phyloP scores from a whole-genome alignment of 2,888 invertebrate genomes.

The Phyllotreta striolata region DNA sequence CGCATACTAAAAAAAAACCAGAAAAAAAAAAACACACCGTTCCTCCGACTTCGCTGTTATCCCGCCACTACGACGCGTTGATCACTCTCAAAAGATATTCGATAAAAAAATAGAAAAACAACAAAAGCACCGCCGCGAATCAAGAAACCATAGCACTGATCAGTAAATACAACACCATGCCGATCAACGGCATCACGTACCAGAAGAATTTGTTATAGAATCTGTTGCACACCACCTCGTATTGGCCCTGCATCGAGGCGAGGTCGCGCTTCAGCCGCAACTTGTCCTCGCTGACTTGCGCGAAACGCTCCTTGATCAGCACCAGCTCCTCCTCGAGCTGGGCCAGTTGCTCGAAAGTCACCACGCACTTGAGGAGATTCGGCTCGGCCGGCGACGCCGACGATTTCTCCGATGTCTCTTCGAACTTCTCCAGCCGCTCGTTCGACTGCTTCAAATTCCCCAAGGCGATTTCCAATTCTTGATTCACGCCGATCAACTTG shows the following conservation, averaged over 20 bases:
- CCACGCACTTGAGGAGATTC: constrained; percentile 48
- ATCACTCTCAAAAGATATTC: constrained; percentile 59
- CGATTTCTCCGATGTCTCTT: constrained; percentile 54
- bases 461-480: constrained; percentile 15
- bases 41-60: constrained; percentile 18
- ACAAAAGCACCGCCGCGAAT: constrained; percentile 65
- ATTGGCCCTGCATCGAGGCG: constrained; percentile 67
- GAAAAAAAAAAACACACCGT: neutral
- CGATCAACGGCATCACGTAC: constrained; percentile 67
- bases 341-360: constrained; percentile 64
- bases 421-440: constrained; percentile 48
- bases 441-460: constrained; percentile 8
- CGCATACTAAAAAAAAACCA: neutral
- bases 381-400: constrained; percentile 49
- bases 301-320: constrained; percentile 76
- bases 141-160: constrained; percentile 69
- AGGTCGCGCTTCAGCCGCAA: constrained; percentile 69
- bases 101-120: constrained; percentile 59
- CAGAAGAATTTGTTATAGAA: constrained; percentile 69
- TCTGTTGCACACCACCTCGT: constrained; percentile 66
- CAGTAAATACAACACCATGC: constrained; percentile 69
- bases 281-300: constrained; percentile 70
- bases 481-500: constrained; percentile 12
- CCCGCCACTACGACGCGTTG: constrained; percentile 44
- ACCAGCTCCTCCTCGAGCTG: constrained; percentile 78